Percentiles rank a stretch among this genome's conserved stretches.
These are phyloP conservation scores for Schizopygopsis pylzovi DNA, from an alignment of 2,797 vertebrate species.

Conservation along the genomic window DNA sequence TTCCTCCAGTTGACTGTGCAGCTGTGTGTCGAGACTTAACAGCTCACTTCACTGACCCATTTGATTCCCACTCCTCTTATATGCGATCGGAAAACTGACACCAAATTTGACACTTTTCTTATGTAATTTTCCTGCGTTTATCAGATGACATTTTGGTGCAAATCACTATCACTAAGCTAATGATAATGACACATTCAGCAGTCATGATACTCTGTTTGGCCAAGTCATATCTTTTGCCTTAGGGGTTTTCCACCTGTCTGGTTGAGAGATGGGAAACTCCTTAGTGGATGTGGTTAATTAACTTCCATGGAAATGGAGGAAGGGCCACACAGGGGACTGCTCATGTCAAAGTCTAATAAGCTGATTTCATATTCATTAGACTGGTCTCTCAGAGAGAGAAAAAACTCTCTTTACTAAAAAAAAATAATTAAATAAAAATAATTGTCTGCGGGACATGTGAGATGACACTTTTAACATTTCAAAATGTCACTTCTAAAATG, in stretches of 20 bases:
- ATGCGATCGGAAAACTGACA: background rate
- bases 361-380: background rate
- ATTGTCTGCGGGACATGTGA: background rate
- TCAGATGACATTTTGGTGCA: constrained; percentile 44
- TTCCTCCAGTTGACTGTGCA: constrained; percentile 24
- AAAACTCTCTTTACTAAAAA: background rate
- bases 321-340: background rate
- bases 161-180: constrained; percentile 27
- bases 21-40: background rate
- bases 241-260: constrained; percentile 45
- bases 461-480: background rate
- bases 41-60: background rate
- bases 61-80: constrained; percentile 27
- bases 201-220: background rate
- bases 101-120: background rate
- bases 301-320: background rate
- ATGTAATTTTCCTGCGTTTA: constrained; percentile 40
- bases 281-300: constrained; percentile 30
- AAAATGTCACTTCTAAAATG: constrained; percentile 3
- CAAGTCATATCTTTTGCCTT: constrained; percentile 18
- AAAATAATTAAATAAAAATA: background rate
- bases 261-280: constrained; percentile 34
- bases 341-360: background rate
- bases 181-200: constrained; percentile 37
- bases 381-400: background rate